Base-by-base conservation (phyloP, 2,113 vertebrate species). In the Tachycineta bicolor region DNA sequence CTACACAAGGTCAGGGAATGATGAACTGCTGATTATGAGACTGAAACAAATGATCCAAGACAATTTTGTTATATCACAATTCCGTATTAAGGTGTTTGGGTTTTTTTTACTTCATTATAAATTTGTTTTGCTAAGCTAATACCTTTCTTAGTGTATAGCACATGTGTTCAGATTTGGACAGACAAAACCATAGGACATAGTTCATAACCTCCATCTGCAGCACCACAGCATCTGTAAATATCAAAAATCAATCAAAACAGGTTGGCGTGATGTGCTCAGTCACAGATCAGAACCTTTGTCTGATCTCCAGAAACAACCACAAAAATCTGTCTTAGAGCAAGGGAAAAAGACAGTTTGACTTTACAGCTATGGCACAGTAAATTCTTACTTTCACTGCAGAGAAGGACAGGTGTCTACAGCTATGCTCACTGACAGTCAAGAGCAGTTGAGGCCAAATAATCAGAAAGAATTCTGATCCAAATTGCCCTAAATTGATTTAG, bases 221-320 rank as follows among this genome's bases (percentile, higher is more conserved):
- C 41, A 31, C 52, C 53, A 76, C 33, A 85, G 43, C 50, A 67
- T 67, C 62, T 86, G 34, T 55, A 95, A 87, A 83, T 91, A 94
- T 19, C 50, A 94, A 93, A 92, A 94, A 82, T 85, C 89, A 80
- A 83, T 85, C 89, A 91, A 69, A 71, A 70, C 31, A 89, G 37
- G 46, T 50, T 53, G 59, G 53, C 5, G 4, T 47, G 33, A 96
- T 86, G 50, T 43, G 71, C 82, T 90, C 63, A 80, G 84, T 80
- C 84, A 93, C 91, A 96, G 55, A 79, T 67, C 87, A 96, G 34
- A 93, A 75, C 67, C 75, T 93, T 93, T 62, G 16, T 49, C 53
- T 79, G 59, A 49, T 44, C 55, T 80, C 75, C 73, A 55, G 78
- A 73, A 95, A 68, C 59, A 87, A 62, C 33, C 53, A 50, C 34